Evolutionary conservation across 64 coral and sea anemone genomes (phyloP).

Genomic region (Anthopleura sola): DNA sequence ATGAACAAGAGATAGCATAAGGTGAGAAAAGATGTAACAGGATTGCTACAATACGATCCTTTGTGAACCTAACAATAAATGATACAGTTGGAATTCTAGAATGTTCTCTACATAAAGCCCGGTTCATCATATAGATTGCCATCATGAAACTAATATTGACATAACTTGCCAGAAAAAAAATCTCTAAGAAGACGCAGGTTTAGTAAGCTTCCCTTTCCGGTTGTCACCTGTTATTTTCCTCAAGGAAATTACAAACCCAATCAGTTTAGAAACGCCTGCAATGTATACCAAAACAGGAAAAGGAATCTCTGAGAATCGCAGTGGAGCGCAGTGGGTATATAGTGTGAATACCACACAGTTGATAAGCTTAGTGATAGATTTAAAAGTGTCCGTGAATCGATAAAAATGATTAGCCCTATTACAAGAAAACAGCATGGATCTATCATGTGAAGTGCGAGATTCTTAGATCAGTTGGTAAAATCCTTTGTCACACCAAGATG

Average conservation of each 20-base stretch:
- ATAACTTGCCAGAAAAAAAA: neutral
- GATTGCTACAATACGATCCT: neutral
- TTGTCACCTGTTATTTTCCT: constrained; percentile 8
- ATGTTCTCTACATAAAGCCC: neutral
- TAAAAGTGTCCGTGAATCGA: neutral
- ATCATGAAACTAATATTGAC: constrained; percentile 10
- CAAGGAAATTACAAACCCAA: neutral
- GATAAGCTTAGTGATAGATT: neutral
- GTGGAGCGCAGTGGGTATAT: neutral
- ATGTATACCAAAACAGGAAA: neutral
- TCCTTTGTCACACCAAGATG: neutral
- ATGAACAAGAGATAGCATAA: neutral
- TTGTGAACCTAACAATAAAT: neutral
- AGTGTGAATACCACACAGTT: neutral
- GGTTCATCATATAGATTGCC: neutral
- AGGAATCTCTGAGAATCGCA: neutral
- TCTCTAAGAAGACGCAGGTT: neutral
- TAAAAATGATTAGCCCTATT: neutral
- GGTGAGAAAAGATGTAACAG: neutral
- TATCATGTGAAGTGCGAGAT: neutral
- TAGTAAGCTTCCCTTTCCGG: constrained; percentile 6
- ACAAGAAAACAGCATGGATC: neutral
- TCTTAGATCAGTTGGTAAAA: neutral
- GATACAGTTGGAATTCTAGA: neutral
- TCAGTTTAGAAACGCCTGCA: neutral